Base-by-base conservation (phyloP, 30 jellyfish, hydroid and myxozoan species). In the Haliclystus octoradiatus region DNA sequence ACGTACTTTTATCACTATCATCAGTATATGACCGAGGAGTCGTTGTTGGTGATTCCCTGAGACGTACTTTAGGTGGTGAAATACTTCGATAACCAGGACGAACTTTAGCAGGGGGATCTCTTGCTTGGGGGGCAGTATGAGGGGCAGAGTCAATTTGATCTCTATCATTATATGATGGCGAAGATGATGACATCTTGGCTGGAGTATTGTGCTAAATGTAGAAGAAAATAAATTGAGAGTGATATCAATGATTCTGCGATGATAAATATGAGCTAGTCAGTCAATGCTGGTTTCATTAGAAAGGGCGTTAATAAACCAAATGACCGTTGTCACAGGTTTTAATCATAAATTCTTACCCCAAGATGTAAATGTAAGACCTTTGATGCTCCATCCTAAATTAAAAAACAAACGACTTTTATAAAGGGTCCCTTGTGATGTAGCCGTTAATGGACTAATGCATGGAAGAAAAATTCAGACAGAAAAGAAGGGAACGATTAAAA, bases 1-100 rank as follows among this genome's bases (percentile, higher is more conserved):
- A 76, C 0, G 93, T 79, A 1, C 84, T 79, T 65, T 79, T 84
- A 2, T 83, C 93, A 13, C 85, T 83, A 32, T 66, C 89, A 14
- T 81, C 50, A 47, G 71, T 77, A 53, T 75, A 88, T 30, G 88
- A 81, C 62, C 91, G 46, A 13, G 27, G 52, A 31, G 62, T 62
- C 24, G 67, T 52, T 40, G 65, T 74, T 27, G 68, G 68, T 14
- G 82, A 49, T 25, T 69, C 25, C n/a, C 52, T 60, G 74, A 62
- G 9, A 5, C 57, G 9, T 19, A 19, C 19, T 66, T 86, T 86
- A 2, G 74, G 52, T 0, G 96, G 92, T 1, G 96, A 86, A 5
- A 70, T 69, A 68, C 89, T 74, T 28, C 96, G 72, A 78, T 78
- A 86, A 23, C 84, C 94, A 19, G 71, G 76, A 33, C 82, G 27